phyloP scores from a whole-genome alignment of 2,113 vertebrate genomes.

The Paramormyrops kingsleyae region DNA sequence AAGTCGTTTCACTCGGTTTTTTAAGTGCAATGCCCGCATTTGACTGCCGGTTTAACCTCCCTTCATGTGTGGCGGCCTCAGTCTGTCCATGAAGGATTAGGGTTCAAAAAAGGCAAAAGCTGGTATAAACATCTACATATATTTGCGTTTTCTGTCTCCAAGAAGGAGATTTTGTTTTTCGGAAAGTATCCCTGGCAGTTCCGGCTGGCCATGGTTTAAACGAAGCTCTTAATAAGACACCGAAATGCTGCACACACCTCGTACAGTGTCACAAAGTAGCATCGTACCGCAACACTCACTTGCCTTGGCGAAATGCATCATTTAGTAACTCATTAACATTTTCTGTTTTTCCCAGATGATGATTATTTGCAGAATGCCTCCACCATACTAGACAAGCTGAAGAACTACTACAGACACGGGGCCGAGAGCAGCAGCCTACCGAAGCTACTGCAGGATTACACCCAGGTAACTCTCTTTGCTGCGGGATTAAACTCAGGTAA shows the following conservation, averaged over 20 bases:
- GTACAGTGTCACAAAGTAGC: not conserved
- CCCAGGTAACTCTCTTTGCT: constrained; percentile 68
- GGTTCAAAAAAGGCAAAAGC: not conserved
- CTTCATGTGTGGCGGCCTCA: not conserved
- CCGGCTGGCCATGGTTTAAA: not conserved
- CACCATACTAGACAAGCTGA: constrained; percentile 74
- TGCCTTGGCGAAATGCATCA: not conserved
- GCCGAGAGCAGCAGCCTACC: constrained; percentile 68
- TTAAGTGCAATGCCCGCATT: not conserved
- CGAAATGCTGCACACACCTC: not conserved
- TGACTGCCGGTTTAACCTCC: not conserved
- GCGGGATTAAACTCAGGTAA: not conserved
- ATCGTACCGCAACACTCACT: not conserved
- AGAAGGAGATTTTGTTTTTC: not conserved
- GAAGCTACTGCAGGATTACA: constrained; percentile 76
- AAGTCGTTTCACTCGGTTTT: not conserved
- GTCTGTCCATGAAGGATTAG: not conserved
- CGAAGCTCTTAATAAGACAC: not conserved
- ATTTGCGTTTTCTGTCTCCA: not conserved
- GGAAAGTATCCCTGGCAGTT: not conserved
- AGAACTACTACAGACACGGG: constrained; percentile 70
- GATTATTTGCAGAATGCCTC: constrained; percentile 83
- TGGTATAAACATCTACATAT: not conserved
- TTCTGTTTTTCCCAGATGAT: constrained; percentile 64
- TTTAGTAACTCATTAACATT: constrained; percentile 7